These are phyloP conservation scores for Eudasyphora cyanicolor DNA, from an alignment of 2,888 invertebrate genomes.

Conservation along the genomic window DNA sequence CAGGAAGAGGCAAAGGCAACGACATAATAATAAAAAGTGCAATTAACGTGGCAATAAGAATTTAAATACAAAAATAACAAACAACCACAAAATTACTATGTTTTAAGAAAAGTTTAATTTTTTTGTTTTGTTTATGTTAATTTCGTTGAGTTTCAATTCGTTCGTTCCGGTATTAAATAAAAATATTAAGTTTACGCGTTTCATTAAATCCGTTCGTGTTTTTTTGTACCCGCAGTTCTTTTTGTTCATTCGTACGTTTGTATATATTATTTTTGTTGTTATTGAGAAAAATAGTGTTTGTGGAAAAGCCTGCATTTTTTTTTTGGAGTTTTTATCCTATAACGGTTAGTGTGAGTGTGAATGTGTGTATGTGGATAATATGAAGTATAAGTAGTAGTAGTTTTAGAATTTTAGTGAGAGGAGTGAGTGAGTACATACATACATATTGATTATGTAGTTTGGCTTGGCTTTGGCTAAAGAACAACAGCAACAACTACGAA, in stretches of 20 bases:
- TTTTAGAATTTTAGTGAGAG: not conserved
- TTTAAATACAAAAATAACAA: slow-evolving; percentile 3
- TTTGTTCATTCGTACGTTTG: not conserved
- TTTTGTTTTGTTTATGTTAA: slow-evolving; percentile 19
- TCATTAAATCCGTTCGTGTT: not conserved
- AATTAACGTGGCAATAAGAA: slow-evolving; percentile 14
- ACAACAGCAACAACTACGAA: not conserved
- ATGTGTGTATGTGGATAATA: not conserved
- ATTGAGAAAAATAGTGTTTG: not conserved
- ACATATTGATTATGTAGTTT: slow-evolving; percentile 9
- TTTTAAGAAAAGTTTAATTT: not conserved
- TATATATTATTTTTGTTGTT: not conserved
- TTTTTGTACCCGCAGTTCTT: not conserved
- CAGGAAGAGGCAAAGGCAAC: not conserved
- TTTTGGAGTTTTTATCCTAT: not conserved
- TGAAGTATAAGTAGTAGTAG: not conserved
- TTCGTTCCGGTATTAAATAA: not conserved
- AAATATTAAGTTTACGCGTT: not conserved
- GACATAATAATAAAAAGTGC: too few species aligned
- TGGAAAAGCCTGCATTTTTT: too few species aligned
- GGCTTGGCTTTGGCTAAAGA: too few species aligned
- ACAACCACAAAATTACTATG: not conserved
- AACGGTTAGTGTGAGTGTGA: slow-evolving; percentile 27
- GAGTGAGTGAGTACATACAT: too few species aligned
- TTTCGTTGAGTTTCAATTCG: slow-evolving; percentile 2